These are phyloP conservation scores for Papilio glaucus DNA, from an alignment of 1,140 invertebrate species.

Conservation along the genomic window DNA sequence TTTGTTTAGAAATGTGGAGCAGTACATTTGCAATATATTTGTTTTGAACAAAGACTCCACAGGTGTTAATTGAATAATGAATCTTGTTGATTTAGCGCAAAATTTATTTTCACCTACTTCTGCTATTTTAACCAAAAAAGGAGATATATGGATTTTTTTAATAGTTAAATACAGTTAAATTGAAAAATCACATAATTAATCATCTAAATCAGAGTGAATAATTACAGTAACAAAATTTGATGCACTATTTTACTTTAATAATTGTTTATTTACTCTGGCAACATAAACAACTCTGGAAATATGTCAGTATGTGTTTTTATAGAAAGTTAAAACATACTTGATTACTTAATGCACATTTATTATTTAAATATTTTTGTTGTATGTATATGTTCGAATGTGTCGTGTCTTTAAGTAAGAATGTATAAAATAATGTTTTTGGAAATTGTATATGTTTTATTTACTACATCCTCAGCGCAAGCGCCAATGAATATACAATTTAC, in stretches of 20 bases:
- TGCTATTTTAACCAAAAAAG: too few relatives aligned
- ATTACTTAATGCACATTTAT: slow-evolving; percentile 68
- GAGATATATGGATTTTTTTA: too few relatives aligned
- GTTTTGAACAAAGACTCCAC: slow-evolving; percentile 11
- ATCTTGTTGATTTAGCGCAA: background rate
- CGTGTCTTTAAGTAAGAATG: slow-evolving; percentile 61
- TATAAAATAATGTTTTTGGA: slow-evolving; percentile 62
- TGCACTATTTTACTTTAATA: background rate
- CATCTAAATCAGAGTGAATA: background rate
- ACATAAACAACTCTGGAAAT: background rate
- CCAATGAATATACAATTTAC: too few relatives aligned
- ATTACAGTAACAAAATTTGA: background rate
- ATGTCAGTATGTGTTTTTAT: slow-evolving; percentile 46
- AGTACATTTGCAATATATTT: background rate
- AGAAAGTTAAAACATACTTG: slow-evolving; percentile 64
- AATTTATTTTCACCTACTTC: background rate
- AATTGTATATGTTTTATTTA: slow-evolving; percentile 60
- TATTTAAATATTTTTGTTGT: slow-evolving; percentile 72
- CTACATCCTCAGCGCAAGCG: background rate
- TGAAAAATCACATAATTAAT: too few relatives aligned
- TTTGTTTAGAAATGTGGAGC: background rate
- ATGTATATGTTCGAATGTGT: slow-evolving; percentile 64
- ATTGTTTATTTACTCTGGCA: slow-evolving; percentile 15
- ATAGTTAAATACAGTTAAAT: too few relatives aligned
- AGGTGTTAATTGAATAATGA: slow-evolving; percentile 2